phyloP scores from a whole-genome alignment of 2,888 invertebrate species.

The Empis livida region DNA sequence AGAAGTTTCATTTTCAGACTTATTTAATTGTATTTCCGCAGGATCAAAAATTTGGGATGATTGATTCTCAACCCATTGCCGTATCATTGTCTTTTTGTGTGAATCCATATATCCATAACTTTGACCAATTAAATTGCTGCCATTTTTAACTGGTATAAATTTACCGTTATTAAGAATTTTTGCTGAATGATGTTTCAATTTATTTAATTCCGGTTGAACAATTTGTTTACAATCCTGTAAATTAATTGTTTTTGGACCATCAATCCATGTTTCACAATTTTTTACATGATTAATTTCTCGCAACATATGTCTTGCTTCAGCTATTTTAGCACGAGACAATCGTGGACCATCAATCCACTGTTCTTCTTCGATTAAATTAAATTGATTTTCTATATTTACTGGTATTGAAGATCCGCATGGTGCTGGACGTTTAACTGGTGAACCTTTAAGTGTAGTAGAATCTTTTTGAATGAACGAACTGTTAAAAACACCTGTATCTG shows the following conservation, averaged over 20 bases:
- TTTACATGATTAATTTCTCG: constrained; percentile 63
- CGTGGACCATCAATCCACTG: constrained; percentile 96
- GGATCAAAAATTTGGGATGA: constrained; percentile 59
- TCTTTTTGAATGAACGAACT: constrained; percentile 21
- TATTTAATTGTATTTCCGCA: constrained; percentile 34
- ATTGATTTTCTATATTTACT: constrained; percentile 21
- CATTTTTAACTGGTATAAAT: constrained; percentile 15
- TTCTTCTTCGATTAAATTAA: constrained; percentile 56
- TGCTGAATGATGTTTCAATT: neutral
- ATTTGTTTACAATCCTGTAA: constrained; percentile 9
- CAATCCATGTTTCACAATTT: constrained; percentile 88
- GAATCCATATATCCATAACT: constrained; percentile 86
- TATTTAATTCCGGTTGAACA: neutral
- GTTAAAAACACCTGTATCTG: constrained; percentile 21
- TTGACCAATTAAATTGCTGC: constrained; percentile 14
- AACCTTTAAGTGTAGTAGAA: constrained; percentile 39
- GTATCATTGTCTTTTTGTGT: constrained; percentile 85
- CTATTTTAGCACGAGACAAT: constrained; percentile 69
- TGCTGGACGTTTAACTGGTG: constrained; percentile 37
- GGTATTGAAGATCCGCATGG: constrained; percentile 14
- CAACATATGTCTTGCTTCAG: constrained; percentile 66
- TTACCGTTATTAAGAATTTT: constrained; percentile 36
- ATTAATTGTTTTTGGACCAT: constrained; percentile 69
- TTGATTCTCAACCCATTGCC: constrained; percentile 88
- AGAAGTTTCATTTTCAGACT: constrained; percentile 40